Evolutionary conservation across 2,113 vertebrate genomes (phyloP).

Genomic region (Cyphomyrus plagiostoma): DNA sequence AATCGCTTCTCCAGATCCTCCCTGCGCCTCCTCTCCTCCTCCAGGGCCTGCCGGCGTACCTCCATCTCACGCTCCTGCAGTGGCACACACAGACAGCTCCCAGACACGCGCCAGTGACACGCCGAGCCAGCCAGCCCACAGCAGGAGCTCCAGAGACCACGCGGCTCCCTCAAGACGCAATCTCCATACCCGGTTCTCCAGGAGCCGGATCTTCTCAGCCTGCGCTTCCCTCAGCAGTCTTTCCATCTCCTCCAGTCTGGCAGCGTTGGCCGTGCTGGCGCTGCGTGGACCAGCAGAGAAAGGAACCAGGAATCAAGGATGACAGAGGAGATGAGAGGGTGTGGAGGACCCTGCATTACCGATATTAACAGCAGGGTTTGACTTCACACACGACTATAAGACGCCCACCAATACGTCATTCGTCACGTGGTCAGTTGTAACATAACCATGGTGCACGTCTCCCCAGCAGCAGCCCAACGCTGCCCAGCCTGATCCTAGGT

Average conservation of each 20-base stretch:
- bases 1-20: constrained; percentile 83
- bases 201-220: constrained; percentile 76
- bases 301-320: background rate
- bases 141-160: too few relatives aligned
- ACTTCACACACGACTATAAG: background rate
- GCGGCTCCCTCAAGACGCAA: background rate
- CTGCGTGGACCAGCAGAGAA: constrained; percentile 45
- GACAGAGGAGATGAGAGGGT: background rate
- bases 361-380: background rate
- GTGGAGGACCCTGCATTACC: background rate
- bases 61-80: constrained; percentile 85
- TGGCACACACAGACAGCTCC: background rate
- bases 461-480: background rate
- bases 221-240: constrained; percentile 85
- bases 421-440: background rate
- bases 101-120: background rate
- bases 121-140: background rate
- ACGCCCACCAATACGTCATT: background rate
- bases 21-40: constrained; percentile 81
- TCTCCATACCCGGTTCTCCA: constrained; percentile 74
- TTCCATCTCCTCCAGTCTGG: constrained; percentile 93
- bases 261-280: constrained; percentile 86
- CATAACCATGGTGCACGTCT: background rate
- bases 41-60: constrained; percentile 77
- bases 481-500: background rate